A percentile compares a stretch with the other conserved stretches of the same genome.
Conservation (phyloP, 2,113 vertebrate species). For the Colaptes auratus region DNA sequence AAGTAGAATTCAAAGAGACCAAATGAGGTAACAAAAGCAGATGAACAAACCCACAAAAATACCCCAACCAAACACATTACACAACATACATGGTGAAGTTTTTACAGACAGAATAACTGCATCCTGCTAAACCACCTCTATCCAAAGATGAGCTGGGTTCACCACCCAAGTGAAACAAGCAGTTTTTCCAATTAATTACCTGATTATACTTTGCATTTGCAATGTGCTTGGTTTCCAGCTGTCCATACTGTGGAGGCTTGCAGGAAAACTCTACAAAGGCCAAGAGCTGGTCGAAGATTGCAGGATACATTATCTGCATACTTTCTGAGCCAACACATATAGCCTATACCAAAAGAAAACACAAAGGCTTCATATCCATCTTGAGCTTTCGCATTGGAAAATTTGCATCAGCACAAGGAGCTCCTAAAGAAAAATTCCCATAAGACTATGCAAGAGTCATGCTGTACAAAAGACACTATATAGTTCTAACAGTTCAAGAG, state of each 20-base stretch:
- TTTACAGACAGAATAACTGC: background rate
- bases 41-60: background rate
- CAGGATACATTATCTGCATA: conserved; percentile 99
- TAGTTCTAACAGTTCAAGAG: background rate
- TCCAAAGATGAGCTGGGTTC: conserved; percentile 9
- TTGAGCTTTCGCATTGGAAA: background rate
- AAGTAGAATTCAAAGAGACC: background rate
- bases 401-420: background rate
- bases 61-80: background rate
- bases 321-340: conserved; percentile 96
- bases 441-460: background rate
- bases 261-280: conserved; percentile 98
- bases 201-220: conserved; percentile 99
- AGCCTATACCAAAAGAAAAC: conserved; percentile 78
- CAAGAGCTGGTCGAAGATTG: conserved; percentile 96
- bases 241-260: conserved; percentile 96
- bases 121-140: background rate
- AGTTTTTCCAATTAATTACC: conserved; percentile 76
- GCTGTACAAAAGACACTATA: background rate
- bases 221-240: conserved; percentile 97
- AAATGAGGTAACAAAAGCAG: background rate
- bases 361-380: background rate
- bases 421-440: background rate
- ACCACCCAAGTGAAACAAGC: conserved; percentile 30
- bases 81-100: background rate